These are phyloP conservation scores for Penaeus vannamei DNA, from an alignment of 1,140 invertebrate species.

Conservation along the genomic window DNA sequence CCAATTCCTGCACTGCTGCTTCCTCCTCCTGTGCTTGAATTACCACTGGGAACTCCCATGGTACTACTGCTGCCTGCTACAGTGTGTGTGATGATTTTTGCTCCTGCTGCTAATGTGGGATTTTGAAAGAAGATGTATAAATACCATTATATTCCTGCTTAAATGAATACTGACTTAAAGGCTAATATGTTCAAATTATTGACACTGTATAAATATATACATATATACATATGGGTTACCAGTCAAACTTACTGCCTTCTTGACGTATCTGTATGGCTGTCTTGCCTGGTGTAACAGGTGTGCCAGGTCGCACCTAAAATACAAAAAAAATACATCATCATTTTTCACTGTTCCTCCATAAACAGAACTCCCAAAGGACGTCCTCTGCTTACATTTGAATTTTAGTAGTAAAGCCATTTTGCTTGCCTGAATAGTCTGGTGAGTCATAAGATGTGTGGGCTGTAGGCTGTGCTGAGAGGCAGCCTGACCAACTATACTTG, in stretches of 20 bases:
- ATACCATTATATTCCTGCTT: background rate
- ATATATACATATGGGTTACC: too few species aligned
- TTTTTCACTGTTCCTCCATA: too few species aligned
- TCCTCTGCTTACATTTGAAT: too few species aligned
- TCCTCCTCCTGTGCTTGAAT: background rate
- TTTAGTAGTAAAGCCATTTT: too few species aligned
- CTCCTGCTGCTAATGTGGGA: constrained; percentile 27
- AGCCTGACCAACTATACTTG: constrained; percentile 14
- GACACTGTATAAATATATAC: too few species aligned
- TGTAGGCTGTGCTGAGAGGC: constrained; percentile 36
- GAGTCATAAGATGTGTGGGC: constrained; percentile 53
- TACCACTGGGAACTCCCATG: background rate
- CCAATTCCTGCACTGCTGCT: constrained; percentile 36
- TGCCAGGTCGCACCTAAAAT: constrained; percentile 46
- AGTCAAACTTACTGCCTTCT: constrained; percentile 47
- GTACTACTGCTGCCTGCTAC: constrained; percentile 43
- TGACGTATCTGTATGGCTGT: constrained; percentile 60
- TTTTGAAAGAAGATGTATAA: background rate
- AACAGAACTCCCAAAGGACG: too few species aligned
- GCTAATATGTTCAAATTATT: too few species aligned
- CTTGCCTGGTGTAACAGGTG: constrained; percentile 36
- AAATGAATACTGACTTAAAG: too few species aligned
- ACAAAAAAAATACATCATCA: too few species aligned
- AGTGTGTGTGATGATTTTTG: constrained; percentile 60
- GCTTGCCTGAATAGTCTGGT: constrained; percentile 56